Conservation (phyloP, 2,113 vertebrate genomes). For the human (Homo sapiens) region GRCh38 chr4:148434501-148435000, state of each 20-base stretch:
- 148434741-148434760: background rate
- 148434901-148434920: background rate
- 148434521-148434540: conserved; percentile 77
- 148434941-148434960: background rate
- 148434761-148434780: background rate
- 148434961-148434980: background rate
- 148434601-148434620: conserved; percentile 35
- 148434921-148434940: background rate
- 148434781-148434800: background rate
- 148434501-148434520: conserved; percentile 77
- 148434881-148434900: background rate
- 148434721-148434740: background rate
- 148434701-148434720: conserved; percentile 10
- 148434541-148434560: conserved; percentile 80
- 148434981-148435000: background rate
- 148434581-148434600: conserved; percentile 74
- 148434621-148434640: conserved; percentile 69
- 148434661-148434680: conserved; percentile 17
- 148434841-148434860: background rate
- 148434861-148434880: background rate
- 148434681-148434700: background rate
- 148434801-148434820: background rate
- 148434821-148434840: conserved; percentile 21
- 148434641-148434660: conserved; percentile 69
- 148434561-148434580: conserved; percentile 79